Evolutionary conservation across 1,140 invertebrate genomes (phyloP).

Genomic region (Eriosoma lanigerum): DNA sequence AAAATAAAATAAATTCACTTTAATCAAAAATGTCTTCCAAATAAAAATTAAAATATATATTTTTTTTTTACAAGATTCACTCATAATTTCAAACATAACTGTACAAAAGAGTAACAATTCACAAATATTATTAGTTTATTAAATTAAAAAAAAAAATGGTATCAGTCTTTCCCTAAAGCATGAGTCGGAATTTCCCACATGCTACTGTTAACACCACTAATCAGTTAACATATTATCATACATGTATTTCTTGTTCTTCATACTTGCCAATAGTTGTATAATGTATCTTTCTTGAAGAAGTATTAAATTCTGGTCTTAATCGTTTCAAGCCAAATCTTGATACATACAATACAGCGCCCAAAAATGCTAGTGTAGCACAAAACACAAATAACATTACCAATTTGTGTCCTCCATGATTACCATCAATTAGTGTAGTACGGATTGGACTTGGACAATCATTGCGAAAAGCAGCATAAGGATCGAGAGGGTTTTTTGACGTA

Average conservation of each 20-base stretch:
- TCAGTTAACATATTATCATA: conserved; percentile 55
- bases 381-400: conserved; percentile 57
- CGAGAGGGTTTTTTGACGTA: conserved; percentile 54
- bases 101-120: conserved; percentile 40
- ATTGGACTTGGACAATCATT: conserved; percentile 31
- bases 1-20: conserved; percentile 17
- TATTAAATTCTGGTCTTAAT: conserved; percentile 67
- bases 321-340: conserved; percentile 63
- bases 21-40: background rate
- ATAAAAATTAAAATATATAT: background rate
- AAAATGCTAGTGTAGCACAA: conserved; percentile 56
- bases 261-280: conserved; percentile 69
- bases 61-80: conserved; percentile 3
- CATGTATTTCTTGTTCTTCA: conserved; percentile 60
- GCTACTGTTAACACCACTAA: conserved; percentile 28
- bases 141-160: conserved; percentile 7
- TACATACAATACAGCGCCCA: conserved; percentile 65
- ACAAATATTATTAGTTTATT: conserved; percentile 28
- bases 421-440: conserved; percentile 34
- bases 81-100: conserved; percentile 2
- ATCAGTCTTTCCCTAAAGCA: conserved; percentile 51
- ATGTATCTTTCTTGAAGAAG: conserved; percentile 70
- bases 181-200: conserved; percentile 44
- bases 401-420: conserved; percentile 56
- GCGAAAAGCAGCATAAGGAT: background rate